Conservation (phyloP, 2,797 vertebrate genomes). For the Danio jaintianensis region DNA sequence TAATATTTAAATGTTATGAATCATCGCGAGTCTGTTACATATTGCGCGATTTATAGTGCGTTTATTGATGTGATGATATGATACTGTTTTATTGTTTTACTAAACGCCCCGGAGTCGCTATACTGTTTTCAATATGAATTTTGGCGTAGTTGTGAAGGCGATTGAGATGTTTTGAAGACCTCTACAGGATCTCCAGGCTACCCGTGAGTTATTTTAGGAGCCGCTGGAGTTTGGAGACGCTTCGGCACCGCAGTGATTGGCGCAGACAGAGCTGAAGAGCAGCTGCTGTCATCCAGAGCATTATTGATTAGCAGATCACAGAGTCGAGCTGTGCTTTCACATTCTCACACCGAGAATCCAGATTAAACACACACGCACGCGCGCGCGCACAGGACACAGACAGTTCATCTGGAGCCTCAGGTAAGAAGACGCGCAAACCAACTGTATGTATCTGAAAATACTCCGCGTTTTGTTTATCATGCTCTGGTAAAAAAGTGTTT, state of each 20-base stretch:
- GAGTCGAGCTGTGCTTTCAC: constrained; percentile 21
- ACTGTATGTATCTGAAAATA: background rate
- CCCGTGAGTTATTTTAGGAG: too few species aligned
- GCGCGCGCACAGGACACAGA: background rate
- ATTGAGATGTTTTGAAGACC: too few species aligned
- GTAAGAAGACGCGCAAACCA: background rate
- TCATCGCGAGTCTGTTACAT: too few species aligned
- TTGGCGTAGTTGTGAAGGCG: too few species aligned
- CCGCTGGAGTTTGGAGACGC: constrained; percentile 8
- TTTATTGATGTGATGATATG: too few species aligned
- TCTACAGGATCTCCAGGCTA: too few species aligned
- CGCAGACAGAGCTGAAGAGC: constrained; percentile 19
- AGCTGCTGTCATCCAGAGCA: constrained; percentile 28
- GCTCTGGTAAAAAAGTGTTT: background rate
- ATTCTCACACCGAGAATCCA: background rate
- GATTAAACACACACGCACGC: background rate
- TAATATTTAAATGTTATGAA: too few species aligned
- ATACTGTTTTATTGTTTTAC: too few species aligned
- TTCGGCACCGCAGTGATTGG: constrained; percentile 14
- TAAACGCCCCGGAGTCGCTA: too few species aligned
- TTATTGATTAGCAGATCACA: constrained; percentile 27
- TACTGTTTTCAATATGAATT: too few species aligned
- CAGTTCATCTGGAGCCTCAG: background rate
- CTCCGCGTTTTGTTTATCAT: background rate
- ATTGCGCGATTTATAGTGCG: too few species aligned